phyloP scores from a whole-genome alignment of 2,797 vertebrate genomes.

The Sylvilagus floridanus region DNA sequence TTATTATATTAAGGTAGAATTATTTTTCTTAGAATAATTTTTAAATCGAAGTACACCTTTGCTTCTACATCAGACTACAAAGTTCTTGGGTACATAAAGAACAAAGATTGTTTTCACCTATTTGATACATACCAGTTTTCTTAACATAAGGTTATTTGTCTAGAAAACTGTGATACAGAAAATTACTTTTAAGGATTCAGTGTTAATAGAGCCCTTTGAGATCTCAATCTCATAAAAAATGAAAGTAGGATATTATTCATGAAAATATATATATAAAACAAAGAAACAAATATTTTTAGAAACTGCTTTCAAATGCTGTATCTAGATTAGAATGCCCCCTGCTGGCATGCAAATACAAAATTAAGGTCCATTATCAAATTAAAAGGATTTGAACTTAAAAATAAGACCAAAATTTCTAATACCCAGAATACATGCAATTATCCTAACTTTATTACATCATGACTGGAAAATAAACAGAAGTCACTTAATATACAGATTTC shows the following conservation, averaged over 20 bases:
- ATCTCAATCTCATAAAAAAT: conserved; percentile 42
- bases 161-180: background rate
- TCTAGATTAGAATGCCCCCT: conserved; percentile 82
- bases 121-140: conserved; percentile 6
- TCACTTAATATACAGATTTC: background rate
- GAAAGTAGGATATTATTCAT: background rate
- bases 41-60: background rate
- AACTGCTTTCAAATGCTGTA: conserved; percentile 36
- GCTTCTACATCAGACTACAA: background rate
- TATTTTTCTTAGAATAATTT: conserved; percentile 33
- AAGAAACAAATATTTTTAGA: background rate
- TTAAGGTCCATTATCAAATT: background rate
- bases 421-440: background rate
- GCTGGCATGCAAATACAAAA: conserved; percentile 71
- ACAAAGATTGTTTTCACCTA: background rate
- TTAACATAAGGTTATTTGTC: background rate
- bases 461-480: background rate
- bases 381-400: background rate
- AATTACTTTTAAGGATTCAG: background rate
- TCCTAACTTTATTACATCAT: background rate
- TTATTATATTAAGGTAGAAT: conserved; percentile 8
- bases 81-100: background rate
- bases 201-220: background rate
- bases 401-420: background rate
- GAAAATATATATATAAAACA: background rate